These are phyloP conservation scores for Arctopsyche grandis DNA, from an alignment of 1,140 invertebrate genomes.

Conservation along the genomic window DNA sequence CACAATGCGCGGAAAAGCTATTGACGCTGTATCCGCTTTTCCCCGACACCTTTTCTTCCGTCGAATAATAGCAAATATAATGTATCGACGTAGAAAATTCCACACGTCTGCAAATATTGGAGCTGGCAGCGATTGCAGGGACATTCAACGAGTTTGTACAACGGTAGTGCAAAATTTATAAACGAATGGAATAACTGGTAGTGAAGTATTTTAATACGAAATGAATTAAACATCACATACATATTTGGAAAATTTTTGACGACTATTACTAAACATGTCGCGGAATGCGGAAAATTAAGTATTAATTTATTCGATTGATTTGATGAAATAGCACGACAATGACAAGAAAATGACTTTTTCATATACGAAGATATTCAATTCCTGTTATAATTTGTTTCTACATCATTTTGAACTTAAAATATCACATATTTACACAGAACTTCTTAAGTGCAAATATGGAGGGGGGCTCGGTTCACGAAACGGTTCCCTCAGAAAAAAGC, in stretches of 20 bases:
- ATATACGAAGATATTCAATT: too few species aligned
- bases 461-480: too few species aligned
- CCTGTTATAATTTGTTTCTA: too few species aligned
- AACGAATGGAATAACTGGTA: background rate
- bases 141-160: too few species aligned
- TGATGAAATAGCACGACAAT: too few species aligned
- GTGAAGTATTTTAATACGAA: background rate
- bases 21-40: conserved; percentile 42
- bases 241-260: background rate
- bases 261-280: background rate
- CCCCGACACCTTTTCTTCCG: conserved; percentile 40
- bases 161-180: background rate
- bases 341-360: too few species aligned
- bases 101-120: conserved; percentile 46
- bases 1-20: conserved; percentile 33
- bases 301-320: too few species aligned
- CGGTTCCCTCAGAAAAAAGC: too few species aligned
- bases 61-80: conserved; percentile 46
- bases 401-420: too few species aligned
- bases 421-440: too few species aligned
- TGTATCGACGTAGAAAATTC: conserved; percentile 49
- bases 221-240: background rate
- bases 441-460: too few species aligned
- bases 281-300: background rate
- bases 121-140: conserved; percentile 29